phyloP scores from a whole-genome alignment of 2,797 vertebrate genomes.

The Emydoidea blandingii region DNA sequence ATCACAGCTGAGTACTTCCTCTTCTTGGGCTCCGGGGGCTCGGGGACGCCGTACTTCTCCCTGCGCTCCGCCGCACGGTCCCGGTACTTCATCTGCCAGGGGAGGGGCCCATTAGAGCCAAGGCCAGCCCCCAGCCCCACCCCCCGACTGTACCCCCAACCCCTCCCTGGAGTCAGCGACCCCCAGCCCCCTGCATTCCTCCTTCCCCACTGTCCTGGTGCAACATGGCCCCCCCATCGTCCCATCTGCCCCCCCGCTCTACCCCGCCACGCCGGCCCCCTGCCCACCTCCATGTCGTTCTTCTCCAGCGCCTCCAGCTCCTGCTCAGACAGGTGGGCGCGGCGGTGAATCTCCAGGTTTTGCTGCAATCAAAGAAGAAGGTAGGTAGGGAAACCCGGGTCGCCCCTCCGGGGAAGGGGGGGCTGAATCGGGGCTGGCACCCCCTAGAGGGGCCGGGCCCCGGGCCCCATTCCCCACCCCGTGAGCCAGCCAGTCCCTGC shows the following conservation, averaged over 20 bases:
- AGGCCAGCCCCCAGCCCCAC: neutral
- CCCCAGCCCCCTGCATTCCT: too few species aligned
- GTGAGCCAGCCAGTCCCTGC: too few species aligned
- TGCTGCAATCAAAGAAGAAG: constrained; percentile 79
- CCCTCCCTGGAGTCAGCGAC: neutral
- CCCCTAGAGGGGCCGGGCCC: too few species aligned
- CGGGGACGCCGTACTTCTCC: constrained; percentile 78
- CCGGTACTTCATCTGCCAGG: constrained; percentile 78
- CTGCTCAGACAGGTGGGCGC: constrained; percentile 76
- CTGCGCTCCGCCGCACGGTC: constrained; percentile 83
- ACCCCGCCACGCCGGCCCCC: neutral
- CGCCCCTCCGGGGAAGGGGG: too few species aligned
- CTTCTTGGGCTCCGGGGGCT: constrained; percentile 87
- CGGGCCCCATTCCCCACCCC: too few species aligned
- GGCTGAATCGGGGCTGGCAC: too few species aligned
- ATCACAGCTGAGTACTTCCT: constrained; percentile 84
- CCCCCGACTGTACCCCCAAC: neutral
- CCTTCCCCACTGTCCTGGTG: too few species aligned
- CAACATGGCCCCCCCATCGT: neutral
- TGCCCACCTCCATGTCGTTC: constrained; percentile 86
- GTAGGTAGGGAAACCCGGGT: too few species aligned
- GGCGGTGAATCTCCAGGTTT: constrained; percentile 91
- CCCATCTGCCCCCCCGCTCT: neutral
- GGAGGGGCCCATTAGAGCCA: neutral
- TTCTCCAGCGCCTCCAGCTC: constrained; percentile 82